A percentile compares a stretch with the other conserved stretches of the same genome.
Evolutionary conservation across 2,113 vertebrate species (phyloP).

Genomic region (Anolis carolinensis): DNA sequence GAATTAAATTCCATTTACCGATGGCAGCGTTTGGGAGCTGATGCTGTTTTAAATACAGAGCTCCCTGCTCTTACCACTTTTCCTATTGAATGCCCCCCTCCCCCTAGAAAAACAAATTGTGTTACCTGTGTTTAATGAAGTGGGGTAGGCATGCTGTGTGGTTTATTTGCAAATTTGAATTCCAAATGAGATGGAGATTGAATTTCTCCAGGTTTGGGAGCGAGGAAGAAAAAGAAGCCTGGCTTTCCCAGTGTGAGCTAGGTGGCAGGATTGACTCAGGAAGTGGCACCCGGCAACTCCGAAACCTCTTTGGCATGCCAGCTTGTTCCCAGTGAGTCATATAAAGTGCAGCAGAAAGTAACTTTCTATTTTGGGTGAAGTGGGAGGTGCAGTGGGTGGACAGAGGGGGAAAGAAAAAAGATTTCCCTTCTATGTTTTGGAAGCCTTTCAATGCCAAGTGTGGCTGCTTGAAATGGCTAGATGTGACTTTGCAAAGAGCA

Average conservation of each 20-base stretch:
- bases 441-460: conserved; percentile 44
- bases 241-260: conserved; percentile 47
- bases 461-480: conserved; percentile 41
- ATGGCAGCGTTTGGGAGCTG: conserved; percentile 55
- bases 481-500: conserved; percentile 45
- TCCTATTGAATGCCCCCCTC: conserved; percentile 13
- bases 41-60: background rate
- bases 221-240: conserved; percentile 9
- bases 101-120: conserved; percentile 13
- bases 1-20: conserved; percentile 64
- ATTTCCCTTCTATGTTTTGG: conserved; percentile 28
- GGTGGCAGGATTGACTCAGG: conserved; percentile 63
- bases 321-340: conserved; percentile 47
- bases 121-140: conserved; percentile 62
- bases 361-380: conserved; percentile 45
- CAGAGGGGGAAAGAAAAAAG: background rate
- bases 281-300: conserved; percentile 46
- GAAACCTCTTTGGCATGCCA: conserved; percentile 17
- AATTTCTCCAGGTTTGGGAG: background rate
- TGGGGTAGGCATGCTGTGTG: conserved; percentile 38
- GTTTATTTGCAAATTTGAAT: conserved; percentile 43
- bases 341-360: conserved; percentile 44
- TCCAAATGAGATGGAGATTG: conserved; percentile 28
- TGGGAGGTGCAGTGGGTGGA: background rate
- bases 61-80: conserved; percentile 51